Evolutionary conservation across 2,888 invertebrate genomes (phyloP).

Genomic region (Meiosimyza decipiens): DNA sequence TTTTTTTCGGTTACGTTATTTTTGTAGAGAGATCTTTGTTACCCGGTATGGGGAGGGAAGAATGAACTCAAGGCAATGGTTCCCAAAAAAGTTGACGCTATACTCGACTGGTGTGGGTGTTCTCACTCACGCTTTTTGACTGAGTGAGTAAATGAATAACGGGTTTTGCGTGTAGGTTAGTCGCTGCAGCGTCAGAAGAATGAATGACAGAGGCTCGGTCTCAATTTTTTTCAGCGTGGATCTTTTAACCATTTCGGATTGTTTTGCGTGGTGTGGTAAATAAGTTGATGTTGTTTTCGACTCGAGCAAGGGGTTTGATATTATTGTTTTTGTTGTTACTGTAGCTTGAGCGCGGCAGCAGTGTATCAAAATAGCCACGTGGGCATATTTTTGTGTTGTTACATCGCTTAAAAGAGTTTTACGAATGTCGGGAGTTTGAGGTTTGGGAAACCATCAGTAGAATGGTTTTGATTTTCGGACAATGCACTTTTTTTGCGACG

Average conservation of each 20-base stretch:
- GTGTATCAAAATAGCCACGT: conserved; percentile 12
- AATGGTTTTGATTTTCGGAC: conserved; percentile 41
- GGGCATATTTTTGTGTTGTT: not conserved
- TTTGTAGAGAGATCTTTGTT: not conserved
- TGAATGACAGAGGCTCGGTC: no score
- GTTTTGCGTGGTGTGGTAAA: conserved; percentile 1
- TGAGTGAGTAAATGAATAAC: conserved; percentile 1
- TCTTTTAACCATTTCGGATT: conserved; percentile 24
- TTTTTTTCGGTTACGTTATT: not conserved
- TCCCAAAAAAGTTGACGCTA: not conserved
- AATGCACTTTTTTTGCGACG: conserved; percentile 41
- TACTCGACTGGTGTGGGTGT: not conserved
- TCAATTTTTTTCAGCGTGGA: conserved; percentile 12
- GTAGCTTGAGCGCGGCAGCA: not conserved
- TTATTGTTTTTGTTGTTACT: not conserved
- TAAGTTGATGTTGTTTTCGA: no score
- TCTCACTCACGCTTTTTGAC: not conserved
- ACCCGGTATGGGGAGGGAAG: not conserved
- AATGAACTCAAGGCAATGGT: conserved; percentile 1
- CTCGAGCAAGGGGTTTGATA: no score
- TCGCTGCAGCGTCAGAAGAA: not conserved
- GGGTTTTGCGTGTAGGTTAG: not conserved
- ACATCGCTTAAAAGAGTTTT: not conserved
- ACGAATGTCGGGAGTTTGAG: not conserved
- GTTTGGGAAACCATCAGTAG: not conserved